These are phyloP conservation scores for Cyrtorhinus lividipennis DNA, from an alignment of 1,140 invertebrate genomes.

Conservation along the genomic window DNA sequence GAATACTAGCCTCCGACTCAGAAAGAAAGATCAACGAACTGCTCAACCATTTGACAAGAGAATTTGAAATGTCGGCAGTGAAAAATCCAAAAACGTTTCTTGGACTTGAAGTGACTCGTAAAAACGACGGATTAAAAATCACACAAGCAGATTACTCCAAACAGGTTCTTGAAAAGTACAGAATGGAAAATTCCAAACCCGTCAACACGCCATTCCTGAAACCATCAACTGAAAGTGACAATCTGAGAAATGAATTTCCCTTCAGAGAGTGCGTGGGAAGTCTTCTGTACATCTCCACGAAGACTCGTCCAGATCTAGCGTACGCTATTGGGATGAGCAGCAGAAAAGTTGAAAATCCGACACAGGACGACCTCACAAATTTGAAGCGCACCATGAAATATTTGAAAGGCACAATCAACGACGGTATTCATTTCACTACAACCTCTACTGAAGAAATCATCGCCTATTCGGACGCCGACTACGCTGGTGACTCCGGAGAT, in stretches of 20 bases:
- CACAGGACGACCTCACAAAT: conserved; percentile 25
- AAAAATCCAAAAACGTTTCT: conserved; percentile 5
- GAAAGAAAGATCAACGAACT: background rate
- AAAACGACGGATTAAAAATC: background rate
- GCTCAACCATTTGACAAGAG: background rate
- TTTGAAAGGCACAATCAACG: conserved; percentile 17
- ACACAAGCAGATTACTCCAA: background rate
- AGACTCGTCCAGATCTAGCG: conserved; percentile 33
- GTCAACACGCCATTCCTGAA: conserved; percentile 6
- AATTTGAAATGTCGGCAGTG: conserved; percentile 1
- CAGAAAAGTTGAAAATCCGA: conserved; percentile 26
- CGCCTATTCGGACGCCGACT: conserved; percentile 17
- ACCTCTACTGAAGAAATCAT: background rate
- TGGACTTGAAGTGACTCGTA: conserved; percentile 5
- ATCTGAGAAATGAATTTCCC: conserved; percentile 16
- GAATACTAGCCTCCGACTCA: background rate
- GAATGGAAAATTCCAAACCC: background rate
- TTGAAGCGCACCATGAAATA: conserved; percentile 27
- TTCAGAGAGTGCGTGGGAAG: conserved; percentile 30
- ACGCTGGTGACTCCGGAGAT: conserved; percentile 7
- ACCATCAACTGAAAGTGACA: too few species aligned
- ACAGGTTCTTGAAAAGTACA: conserved; percentile 8
- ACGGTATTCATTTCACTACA: conserved; percentile 17
- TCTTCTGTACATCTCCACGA: conserved; percentile 32
- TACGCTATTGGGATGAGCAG: conserved; percentile 29